Evolutionary conservation across 2,797 vertebrate genomes (phyloP), one percentile per base, ranked within the genome.

Genomic region (Aeoliscus strigatus): DNA sequence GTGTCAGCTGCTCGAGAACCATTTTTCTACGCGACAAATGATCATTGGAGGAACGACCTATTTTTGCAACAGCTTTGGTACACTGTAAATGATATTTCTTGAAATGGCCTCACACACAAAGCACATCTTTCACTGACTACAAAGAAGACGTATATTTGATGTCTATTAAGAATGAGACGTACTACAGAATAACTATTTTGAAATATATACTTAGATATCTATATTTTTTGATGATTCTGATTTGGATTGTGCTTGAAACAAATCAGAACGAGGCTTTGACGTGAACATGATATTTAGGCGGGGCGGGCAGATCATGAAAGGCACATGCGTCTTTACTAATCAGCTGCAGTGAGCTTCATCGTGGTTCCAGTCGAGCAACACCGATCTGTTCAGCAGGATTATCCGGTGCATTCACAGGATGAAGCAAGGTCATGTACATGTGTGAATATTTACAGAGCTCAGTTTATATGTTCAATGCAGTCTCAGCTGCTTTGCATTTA

Each of bases 221-320:
- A 77, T 80, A 76, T 81, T 81, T 82, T 84, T 80, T 59, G 52
- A 79, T 72, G 60, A 74, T 59, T 77, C 63, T 75, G 72, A 77
- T 82, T 83, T 72, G 70, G 71, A 52, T 51, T 52, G 74, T 45
- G 69, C 70, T 72, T 73, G 68, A 71, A 77, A 56, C 60, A 16
- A 75, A 80, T 80, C 73, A 60, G 70, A 76, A 39, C 10, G 53
- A 69, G 45, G 66, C 59, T 62, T 79, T 38, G 68, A 75, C 47
- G 73, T 79, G 68, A 80, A 69, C 55, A 4, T 15, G 39, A 56
- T 69, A 35, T 35, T 37, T 16, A 26, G 49, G 14, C 45, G 23
- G 34, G 40, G 39, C 40, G 11, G 56, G 66, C 64, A n/a, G 66
- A 58, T 55, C 30, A 31, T 47, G 57, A 69, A 71, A 61, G n/a